Evolutionary conservation across 35 echinoderm and acorn worm genomes (phyloP).

Genomic region (Anneissia japonica): DNA sequence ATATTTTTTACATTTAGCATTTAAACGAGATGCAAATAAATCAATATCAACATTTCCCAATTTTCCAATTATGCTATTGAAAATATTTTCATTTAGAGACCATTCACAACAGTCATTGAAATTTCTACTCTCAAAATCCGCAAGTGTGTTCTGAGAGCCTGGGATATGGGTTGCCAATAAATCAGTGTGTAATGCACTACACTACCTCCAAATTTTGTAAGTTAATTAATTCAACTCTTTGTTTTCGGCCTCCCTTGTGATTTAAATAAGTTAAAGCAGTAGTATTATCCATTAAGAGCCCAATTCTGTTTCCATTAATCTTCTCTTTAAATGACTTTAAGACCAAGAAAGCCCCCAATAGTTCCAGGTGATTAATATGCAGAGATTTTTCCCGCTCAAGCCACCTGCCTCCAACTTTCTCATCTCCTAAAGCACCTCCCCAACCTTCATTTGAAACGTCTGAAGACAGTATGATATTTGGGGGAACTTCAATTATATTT

Average conservation of each 20-base stretch:
- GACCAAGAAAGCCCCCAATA: neutral
- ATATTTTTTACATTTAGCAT: conserved; percentile 3
- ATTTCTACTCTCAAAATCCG: conserved; percentile 38
- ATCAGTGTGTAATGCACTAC: neutral
- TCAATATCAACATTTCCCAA: neutral
- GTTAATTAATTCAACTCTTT: neutral
- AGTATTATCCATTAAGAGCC: neutral
- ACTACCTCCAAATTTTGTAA: neutral
- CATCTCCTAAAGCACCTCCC: neutral
- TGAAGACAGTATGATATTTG: neutral
- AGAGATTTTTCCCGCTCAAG: neutral
- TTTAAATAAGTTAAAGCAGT: neutral
- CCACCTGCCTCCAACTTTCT: conserved; percentile 31
- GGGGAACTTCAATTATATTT: neutral
- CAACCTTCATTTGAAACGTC: conserved; percentile 36
- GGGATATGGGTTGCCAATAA: conserved; percentile 27
- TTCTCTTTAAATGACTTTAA: neutral
- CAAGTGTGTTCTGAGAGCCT: conserved; percentile 27
- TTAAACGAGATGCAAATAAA: conserved; percentile 33
- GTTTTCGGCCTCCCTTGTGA: neutral
- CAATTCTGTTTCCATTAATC: neutral
- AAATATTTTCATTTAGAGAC: conserved; percentile 19
- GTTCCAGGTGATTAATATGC: neutral
- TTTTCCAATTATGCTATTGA: neutral
- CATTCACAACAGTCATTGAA: conserved; percentile 72